Evolutionary conservation across 2,888 invertebrate genomes (phyloP), one percentile per base, ranked within the genome.

Genomic region (Mycogona germanica): DNA sequence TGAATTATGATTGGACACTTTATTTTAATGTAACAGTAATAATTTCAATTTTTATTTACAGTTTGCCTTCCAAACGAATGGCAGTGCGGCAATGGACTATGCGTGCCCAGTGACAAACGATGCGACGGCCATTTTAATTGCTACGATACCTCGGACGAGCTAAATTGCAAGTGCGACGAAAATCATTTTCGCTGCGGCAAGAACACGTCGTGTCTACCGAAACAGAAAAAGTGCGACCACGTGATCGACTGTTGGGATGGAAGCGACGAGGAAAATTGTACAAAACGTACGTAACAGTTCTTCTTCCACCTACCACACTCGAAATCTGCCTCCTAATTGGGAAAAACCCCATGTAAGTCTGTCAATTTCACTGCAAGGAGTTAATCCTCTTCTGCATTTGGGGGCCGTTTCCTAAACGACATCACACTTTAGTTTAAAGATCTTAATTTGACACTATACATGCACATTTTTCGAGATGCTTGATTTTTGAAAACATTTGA

Each of bases 241-340:
- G 71, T 76, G 57, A 77, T 83, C 56, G 84, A 85, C 66, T 85
- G 84, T 65, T 84, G 83, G 83, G 84, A 85, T 67, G 81, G 79
- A 53, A 75, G 75, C 37, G 84, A 85, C 65, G 85, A 85, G 75
- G 70, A 77, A 30, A 78, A 81, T 67, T 84, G 84, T 67, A 79
- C 79, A 47, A 69, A 73, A 66, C 76, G 81, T 81, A 70, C 57
- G 57, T 57, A 57, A 45, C 55, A 29, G 25, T 42, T 51, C 38
- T 23, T 51, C 41, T 32, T 29, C 25, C 51, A 51, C 28, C 21
- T 17, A 28, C 40, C n/a, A n/a, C n/a, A n/a, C n/a, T n/a, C n/a
- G n/a, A 28, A 19, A 41, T 37, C 40, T 51, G 41, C 40, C n/a
- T 42, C 19, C 37, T 51, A 37, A 51, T 19, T 26, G 51, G 51